Conservation (phyloP, 2,888 invertebrate species). For the Protonemura montana region DNA sequence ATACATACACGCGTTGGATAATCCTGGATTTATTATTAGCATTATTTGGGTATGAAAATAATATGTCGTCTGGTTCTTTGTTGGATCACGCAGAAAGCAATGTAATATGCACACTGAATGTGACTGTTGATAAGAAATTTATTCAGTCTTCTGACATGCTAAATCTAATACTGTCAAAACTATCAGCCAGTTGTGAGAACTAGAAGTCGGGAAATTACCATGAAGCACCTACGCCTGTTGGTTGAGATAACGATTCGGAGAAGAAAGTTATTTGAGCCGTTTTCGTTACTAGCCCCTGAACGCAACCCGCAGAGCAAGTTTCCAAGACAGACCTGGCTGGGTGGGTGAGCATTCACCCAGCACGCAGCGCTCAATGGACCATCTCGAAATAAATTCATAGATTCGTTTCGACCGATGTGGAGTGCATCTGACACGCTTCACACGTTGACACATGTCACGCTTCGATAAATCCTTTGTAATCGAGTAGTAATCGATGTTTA, state of each 20-base stretch:
- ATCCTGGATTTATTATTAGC: not conserved
- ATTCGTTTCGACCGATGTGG: not conserved
- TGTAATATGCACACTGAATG: not conserved
- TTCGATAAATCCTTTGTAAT: not conserved
- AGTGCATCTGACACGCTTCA: not conserved
- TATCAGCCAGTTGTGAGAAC: not conserved
- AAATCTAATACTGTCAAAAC: not conserved
- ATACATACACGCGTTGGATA: not conserved
- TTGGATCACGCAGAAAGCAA: not conserved
- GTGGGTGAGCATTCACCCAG: not conserved
- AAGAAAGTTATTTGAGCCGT: not conserved
- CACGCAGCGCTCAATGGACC: not conserved
- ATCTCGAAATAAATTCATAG: not conserved
- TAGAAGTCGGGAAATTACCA: not conserved
- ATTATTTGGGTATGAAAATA: not conserved
- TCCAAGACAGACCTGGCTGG: not conserved
- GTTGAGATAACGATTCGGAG: not conserved
- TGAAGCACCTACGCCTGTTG: slow-evolving; percentile 12
- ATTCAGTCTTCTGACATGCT: not conserved
- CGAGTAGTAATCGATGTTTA: not conserved
- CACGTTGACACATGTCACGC: not conserved
- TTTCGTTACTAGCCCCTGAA: not conserved
- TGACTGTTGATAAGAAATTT: not conserved
- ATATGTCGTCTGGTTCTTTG: not conserved
- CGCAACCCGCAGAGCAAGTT: not conserved